phyloP scores from a whole-genome alignment of 2,888 invertebrate genomes.

The Heliconius ethilla region DNA sequence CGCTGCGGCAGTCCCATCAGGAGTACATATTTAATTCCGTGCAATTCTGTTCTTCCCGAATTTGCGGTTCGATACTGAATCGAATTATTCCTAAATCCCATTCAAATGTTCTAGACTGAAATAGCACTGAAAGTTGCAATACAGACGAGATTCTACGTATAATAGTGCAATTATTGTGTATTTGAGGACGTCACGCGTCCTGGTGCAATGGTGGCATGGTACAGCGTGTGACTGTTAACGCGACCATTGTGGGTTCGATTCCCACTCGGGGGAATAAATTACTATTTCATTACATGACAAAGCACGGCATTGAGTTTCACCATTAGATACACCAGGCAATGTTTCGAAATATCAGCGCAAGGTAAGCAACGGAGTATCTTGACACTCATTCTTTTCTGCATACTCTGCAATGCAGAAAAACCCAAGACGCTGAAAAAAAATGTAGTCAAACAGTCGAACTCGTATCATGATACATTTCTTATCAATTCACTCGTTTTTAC shows the following conservation, averaged over 20 bases:
- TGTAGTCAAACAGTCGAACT: neutral
- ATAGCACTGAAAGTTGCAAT: neutral
- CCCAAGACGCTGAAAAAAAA: neutral
- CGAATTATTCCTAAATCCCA: conserved; percentile 4
- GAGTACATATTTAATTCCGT: conserved; percentile 17
- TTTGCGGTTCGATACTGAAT: conserved; percentile 6
- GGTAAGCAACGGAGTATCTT: neutral
- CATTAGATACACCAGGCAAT: neutral
- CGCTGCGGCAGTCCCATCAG: conserved; percentile 15
- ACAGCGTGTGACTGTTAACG: neutral
- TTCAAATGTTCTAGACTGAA: neutral
- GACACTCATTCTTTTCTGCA: neutral
- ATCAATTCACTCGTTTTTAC: conserved; percentile 7
- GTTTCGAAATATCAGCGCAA: no score
- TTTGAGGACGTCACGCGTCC: neutral
- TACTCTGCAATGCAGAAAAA: neutral
- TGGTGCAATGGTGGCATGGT: neutral
- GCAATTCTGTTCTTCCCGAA: conserved; percentile 5
- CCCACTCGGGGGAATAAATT: no score
- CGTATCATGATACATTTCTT: neutral
- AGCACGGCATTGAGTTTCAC: neutral
- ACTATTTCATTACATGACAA: neutral
- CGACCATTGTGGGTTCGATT: neutral
- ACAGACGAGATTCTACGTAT: neutral
- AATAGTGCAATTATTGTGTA: neutral